Evolutionary conservation across 1,140 invertebrate species (phyloP), one percentile per base, ranked within the genome.

Genomic region (Venustaconcha ellipsiformis): DNA sequence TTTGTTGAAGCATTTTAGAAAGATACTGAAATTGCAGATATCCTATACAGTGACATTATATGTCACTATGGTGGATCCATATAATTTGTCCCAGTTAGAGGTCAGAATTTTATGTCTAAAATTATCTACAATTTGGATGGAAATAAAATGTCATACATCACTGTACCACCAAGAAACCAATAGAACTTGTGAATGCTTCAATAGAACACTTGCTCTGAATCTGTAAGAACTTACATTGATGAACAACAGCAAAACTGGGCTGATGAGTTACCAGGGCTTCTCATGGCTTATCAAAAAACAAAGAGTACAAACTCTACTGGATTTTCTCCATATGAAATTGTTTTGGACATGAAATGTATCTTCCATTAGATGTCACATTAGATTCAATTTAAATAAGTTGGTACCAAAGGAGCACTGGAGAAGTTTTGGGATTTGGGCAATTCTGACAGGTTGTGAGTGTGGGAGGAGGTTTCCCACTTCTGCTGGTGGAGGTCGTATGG

Each of bases 91-190:
- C 70, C 74, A 5, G 74, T 70, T 26, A 14, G 74, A 57, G 74
- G 74, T 14, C 56, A 57, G 55, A 75, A 75, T 56, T 75, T 75
- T 57, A 75, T 75, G 73, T 75, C 73, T 1, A 75, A 75, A 26
- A 12, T 75, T 3, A 60, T 75, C 0, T 64, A 20, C 30, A 57
- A 59, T 4, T 15, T 72, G 48, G 69, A 57, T 63, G 66, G 69
- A 37, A 37, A 30, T 78, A 60, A 37, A 78, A 26, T 65, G 73
- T n/a, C 59, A 74, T 62, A 82, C 82, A 58, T 82, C 77, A n/a
- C 62, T 60, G 48, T 84, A 81, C 65, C 83, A 84, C 72, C 81
- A 81, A 8, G 74, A 80, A 64, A 73, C 76, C 55, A 84, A 84
- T 56, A 26, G 74, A 57, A 74, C 81, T 58, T 78, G 73, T 76